Base-by-base conservation (phyloP, 2,113 vertebrate genomes). In the Cyprinodon variegatus region DNA sequence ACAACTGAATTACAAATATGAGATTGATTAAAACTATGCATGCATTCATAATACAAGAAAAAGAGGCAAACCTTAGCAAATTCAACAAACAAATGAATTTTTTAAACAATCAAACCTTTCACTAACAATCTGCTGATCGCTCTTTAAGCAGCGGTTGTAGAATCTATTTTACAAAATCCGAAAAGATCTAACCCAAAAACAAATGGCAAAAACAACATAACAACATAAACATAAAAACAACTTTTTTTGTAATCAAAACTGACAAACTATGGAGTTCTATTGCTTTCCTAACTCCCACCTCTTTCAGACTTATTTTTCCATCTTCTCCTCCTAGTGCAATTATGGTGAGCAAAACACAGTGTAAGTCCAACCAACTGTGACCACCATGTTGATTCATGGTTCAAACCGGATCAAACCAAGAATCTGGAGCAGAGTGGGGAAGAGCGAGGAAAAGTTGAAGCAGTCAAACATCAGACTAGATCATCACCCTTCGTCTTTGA, bases 261-360 rank as follows among this genome's bases (percentile, higher is more conserved):
- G 41, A 53, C 48, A 20, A 53, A 64, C 36, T 20, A 41, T 53
- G 15, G 22, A 10, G 29, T 69, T 62, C 36, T 20, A 13, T 62
- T 63, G 53, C 46, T 65, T 64, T 20, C 62, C 48, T 29, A 61
- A 13, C 53, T 40, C 46, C 72, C 57, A 22, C 43, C 29, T 68
- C 53, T 68, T 17, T 59, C 20, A 1, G 66, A 39, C 57, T 46
- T 3, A 15, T 40, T 50, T 50, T n/a, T 63, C 70, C 39, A 20
- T 78, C 29, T 22, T 65, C 61, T 81, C 67, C 68, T 79, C 70
- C 53, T 82, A 74, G 36, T 84, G 82, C 86, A 93, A 90, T 92
- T 92, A 90, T 88, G 81, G 79, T 76, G 79, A 86, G 80, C 78
- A 85, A 83, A 81, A 85, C 83, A 84, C 76, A 81, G 73, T 66